These are phyloP conservation scores for Cisticola juncidis DNA, from an alignment of 2,113 vertebrate species.

Conservation along the genomic window DNA sequence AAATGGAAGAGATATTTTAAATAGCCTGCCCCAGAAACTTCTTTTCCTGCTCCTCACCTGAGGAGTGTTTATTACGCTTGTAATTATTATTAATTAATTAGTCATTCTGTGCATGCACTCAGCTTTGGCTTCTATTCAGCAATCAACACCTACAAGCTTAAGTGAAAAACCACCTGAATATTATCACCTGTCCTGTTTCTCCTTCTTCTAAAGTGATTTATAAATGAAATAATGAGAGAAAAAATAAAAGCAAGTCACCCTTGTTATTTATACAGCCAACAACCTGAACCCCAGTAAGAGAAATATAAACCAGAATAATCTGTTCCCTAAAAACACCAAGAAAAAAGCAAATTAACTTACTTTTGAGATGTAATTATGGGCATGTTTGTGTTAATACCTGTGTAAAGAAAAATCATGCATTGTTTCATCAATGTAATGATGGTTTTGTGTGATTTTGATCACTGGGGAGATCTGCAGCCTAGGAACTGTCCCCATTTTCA, in stretches of 20 bases:
- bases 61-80: background rate
- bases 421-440: background rate
- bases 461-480: background rate
- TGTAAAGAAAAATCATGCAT: constrained; percentile 39
- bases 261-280: background rate
- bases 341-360: constrained; percentile 72
- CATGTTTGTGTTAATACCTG: constrained; percentile 78
- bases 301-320: background rate
- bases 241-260: background rate
- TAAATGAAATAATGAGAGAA: background rate
- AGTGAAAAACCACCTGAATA: background rate
- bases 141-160: background rate
- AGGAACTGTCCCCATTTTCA: background rate
- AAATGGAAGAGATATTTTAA: background rate
- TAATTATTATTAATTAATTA: background rate
- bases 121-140: background rate
- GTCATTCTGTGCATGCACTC: background rate
- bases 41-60: background rate
- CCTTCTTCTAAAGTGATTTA: background rate
- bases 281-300: background rate
- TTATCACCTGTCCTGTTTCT: background rate
- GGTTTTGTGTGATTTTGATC: background rate
- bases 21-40: background rate
- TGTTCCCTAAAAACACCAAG: background rate
- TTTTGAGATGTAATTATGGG: constrained; percentile 84